Percentiles rank a stretch among this genome's conserved stretches.
These are phyloP conservation scores for Myanophis thanlyinensis DNA, from an alignment of 2,113 vertebrate species.

Conservation along the genomic window DNA sequence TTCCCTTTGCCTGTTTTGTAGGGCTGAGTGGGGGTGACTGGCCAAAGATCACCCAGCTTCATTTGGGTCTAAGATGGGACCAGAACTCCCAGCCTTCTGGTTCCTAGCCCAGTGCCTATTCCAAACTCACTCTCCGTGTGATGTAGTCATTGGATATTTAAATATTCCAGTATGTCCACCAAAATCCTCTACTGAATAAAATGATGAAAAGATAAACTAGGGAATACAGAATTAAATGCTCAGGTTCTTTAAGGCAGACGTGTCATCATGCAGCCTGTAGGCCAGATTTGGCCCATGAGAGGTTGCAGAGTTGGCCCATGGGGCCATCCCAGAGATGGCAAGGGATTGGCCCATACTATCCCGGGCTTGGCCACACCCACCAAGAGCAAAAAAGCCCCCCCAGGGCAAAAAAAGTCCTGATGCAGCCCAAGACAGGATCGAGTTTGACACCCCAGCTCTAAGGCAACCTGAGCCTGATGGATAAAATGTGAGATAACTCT, in stretches of 20 bases:
- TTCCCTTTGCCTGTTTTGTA: neutral
- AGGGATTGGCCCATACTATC: no score
- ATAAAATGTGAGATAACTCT: conserved; percentile 4
- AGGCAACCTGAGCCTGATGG: neutral
- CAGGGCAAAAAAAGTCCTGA: no score
- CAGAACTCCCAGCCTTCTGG: neutral
- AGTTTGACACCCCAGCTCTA: no score
- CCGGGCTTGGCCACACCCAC: no score
- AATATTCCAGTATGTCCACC: neutral
- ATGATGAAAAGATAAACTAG: neutral
- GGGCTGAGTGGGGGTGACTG: neutral
- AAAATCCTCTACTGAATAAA: neutral
- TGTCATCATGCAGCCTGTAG: no score
- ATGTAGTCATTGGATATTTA: neutral
- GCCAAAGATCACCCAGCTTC: neutral
- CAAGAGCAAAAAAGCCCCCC: no score
- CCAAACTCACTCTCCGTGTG: neutral
- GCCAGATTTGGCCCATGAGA: no score
- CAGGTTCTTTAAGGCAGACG: neutral
- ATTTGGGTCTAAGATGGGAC: neutral
- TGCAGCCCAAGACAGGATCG: no score
- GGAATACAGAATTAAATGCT: neutral
- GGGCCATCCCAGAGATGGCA: no score
- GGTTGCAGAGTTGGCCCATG: no score
- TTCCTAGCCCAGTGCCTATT: neutral